Conservation (phyloP, 2,888 invertebrate genomes). For the Drosophila hamatofila region DNA sequence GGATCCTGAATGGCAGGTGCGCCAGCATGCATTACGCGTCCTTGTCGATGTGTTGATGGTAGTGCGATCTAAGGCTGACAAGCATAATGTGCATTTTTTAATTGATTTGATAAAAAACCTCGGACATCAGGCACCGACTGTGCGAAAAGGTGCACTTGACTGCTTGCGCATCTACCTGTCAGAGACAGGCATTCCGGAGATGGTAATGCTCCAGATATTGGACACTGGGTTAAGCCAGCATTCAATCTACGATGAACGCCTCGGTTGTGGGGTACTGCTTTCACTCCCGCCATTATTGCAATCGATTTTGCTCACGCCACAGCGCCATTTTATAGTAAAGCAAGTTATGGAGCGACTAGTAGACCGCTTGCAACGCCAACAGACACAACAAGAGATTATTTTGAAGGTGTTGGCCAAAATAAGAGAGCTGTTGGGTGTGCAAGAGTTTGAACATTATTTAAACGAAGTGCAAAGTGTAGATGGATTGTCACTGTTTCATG, state of each 20-base stretch:
- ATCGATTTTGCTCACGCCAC: conserved; percentile 86
- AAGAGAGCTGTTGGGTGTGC: conserved; percentile 88
- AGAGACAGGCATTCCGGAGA: conserved; percentile 89
- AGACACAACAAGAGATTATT: conserved; percentile 89
- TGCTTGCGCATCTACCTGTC: conserved; percentile 90
- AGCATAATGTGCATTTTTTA: conserved; percentile 83
- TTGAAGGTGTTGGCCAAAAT: conserved; percentile 90
- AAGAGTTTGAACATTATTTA: conserved; percentile 88
- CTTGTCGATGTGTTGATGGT: conserved; percentile 92
- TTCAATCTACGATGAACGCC: conserved; percentile 86
- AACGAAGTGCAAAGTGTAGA: conserved; percentile 78
- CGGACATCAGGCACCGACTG: conserved; percentile 92
- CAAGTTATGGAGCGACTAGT: conserved; percentile 87
- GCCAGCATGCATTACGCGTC: conserved; percentile 92
- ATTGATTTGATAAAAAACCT: conserved; percentile 88
- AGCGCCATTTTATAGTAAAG: conserved; percentile 86
- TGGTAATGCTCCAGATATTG: conserved; percentile 88
- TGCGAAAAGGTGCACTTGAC: conserved; percentile 92
- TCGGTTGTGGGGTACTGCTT: conserved; percentile 89
- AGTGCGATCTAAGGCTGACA: conserved; percentile 89
- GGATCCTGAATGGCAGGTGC: conserved; percentile 93
- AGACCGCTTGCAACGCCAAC: conserved; percentile 86
- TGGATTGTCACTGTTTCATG: conserved; percentile 87
- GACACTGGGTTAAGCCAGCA: conserved; percentile 88
- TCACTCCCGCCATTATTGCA: conserved; percentile 88